Evolutionary conservation across 2,797 vertebrate species (phyloP), one percentile per base, ranked within the genome.

Genomic region (Acanthis flammea): DNA sequence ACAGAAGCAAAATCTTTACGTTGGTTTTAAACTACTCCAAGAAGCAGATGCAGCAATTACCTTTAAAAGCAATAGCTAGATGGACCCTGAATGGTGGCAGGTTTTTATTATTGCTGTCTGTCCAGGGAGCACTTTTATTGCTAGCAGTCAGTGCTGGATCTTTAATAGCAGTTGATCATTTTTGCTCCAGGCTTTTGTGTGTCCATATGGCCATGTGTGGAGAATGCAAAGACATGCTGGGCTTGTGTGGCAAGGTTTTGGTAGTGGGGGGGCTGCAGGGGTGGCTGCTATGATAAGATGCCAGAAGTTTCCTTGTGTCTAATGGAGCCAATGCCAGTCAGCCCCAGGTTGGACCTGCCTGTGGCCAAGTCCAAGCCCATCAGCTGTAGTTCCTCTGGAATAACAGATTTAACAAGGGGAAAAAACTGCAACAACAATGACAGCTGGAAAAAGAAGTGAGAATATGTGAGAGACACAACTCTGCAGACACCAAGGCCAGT

Each of bases 41-140:
- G 96, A 95, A 95, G 90, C 96, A 97, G 97, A 97, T 95, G 97
- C 88, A 74, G 84, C 89, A 94, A 93, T 97, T 96, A 90, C 90
- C 78, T 96, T 93, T 96, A 90, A 96, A 95, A 96, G 95, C 74
- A 79, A 78, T 63, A 94, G 74, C 18, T 81, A 86, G 92, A 81
- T 76, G 86, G 94, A 78, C 88, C 47, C 83, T 88, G 92, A 94
- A 92, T 44, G 75, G 84, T 76, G 86, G 82, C 86, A 30, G 22
- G 92, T 82, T 94, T 96, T 96, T 95, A 95, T 96, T 94, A 68
- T 44, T 88, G 83, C 84, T 93, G 86, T 88, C 94, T 76, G 75
- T 90, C 75, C 94, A 91, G 85, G 94, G 95, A 96, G 81, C 57
- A 81, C 65, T 89, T 97, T 96, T 93, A 94, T 96, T 94, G 95